Percentiles rank a stretch among this genome's conserved stretches.
These are phyloP conservation scores for Chiloscyllium plagiosum DNA, from an alignment of 2,113 vertebrate genomes.

Conservation along the genomic window DNA sequence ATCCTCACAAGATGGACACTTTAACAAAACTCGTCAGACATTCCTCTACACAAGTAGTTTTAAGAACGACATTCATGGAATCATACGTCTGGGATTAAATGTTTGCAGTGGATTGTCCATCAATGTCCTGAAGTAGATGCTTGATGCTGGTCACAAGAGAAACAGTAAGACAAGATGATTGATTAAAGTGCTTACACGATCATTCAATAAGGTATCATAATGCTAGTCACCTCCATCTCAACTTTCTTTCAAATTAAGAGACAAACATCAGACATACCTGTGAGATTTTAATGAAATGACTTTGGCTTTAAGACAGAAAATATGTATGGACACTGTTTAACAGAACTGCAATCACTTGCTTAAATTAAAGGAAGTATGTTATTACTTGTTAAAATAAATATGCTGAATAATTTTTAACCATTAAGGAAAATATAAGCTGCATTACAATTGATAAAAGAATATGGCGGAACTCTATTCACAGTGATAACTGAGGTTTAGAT, in stretches of 20 bases:
- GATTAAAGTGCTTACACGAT: not conserved
- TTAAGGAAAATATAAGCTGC: not conserved
- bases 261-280: not conserved
- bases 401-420: not conserved
- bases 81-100: slow-evolving; percentile 18
- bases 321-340: not conserved
- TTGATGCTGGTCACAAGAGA: not conserved
- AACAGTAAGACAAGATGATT: slow-evolving; percentile 11
- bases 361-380: not conserved
- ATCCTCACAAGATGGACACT: not conserved
- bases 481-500: not conserved
- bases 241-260: slow-evolving; percentile 14
- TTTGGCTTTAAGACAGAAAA: not conserved
- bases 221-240: not conserved
- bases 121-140: slow-evolving; percentile 17
- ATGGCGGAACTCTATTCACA: not conserved
- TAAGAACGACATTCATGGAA: not conserved
- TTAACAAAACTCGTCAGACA: not conserved
- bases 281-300: not conserved
- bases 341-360: not conserved
- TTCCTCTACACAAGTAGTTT: not conserved
- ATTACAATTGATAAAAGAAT: not conserved
- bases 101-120: not conserved
- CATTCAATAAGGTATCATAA: slow-evolving; percentile 20
- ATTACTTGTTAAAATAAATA: not conserved